Evolutionary conservation across 2,888 invertebrate species (phyloP), one percentile per base, ranked within the genome.

Genomic region (Lagria hirta): DNA sequence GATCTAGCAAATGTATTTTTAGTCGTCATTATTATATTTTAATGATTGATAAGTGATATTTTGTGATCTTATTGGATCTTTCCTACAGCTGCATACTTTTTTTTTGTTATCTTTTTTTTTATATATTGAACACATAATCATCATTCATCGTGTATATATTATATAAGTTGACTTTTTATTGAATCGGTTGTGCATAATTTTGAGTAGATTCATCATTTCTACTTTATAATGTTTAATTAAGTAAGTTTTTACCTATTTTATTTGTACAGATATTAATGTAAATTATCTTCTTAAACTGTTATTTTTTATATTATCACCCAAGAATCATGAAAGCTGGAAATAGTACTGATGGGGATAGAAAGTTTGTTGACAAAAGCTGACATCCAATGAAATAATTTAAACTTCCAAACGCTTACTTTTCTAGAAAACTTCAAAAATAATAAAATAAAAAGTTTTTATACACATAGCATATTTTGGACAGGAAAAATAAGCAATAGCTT

Each of bases 351-450:
- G 28, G 29, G 23, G n/a, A 35, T 33, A 44, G 43, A 32, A 29
- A 37, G 32, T 41, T 33, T 33, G 33, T 44, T 34, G 34, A 34
- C n/a, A n/a, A 16, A 20, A 34, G 17, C 28, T n/a, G n/a, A 34
- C 11, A 27, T 29, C 22, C 35, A 28, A n/a, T 28, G 34, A 11
- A 40, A 27, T 36, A 38, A 44, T 38, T 44, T 22, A 38, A 37
- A 35, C 35, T 38, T 38, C 44, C 38, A 44, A 24, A 45, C 40
- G 45, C 45, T 45, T 45, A 45, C 40, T 45, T 45, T 45, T 45
- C 35, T 45, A 45, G 45, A 45, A 45, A 45, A 45, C 26, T 34
- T 40, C 28, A 34, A 41, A 45, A 45, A 45, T 8, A 12, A 40
- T 8, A 33, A 30, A 44, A 38, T 34, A 45, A 45, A 45, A 45